Evolutionary conservation across 37 sponge, comb jelly and placozoan species (phyloP).

Genomic region (Aplysina aerophoba): DNA sequence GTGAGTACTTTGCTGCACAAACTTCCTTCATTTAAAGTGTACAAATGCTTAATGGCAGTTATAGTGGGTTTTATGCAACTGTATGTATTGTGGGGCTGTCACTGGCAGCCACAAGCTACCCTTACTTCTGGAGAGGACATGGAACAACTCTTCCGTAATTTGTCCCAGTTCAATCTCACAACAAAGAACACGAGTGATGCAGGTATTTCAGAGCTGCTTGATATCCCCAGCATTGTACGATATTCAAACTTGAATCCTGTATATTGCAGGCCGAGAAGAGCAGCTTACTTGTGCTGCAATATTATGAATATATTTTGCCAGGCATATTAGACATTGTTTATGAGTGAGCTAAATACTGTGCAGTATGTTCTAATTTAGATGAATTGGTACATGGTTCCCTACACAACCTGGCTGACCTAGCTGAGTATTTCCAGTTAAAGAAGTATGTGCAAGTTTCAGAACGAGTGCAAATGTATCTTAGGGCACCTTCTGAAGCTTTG

Average conservation of each 20-base stretch:
- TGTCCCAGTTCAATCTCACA: background rate
- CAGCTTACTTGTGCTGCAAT: slow-evolving; percentile 19
- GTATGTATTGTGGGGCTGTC: slow-evolving; percentile 15
- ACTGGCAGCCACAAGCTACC: slow-evolving; percentile 21
- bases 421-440: slow-evolving; percentile 12
- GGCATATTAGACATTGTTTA: background rate
- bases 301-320: background rate
- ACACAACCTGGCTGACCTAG: slow-evolving; percentile 12
- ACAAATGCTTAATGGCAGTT: background rate
- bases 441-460: slow-evolving; percentile 16
- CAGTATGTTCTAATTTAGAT: background rate
- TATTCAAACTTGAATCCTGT: background rate
- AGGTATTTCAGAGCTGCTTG: no score
- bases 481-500: background rate
- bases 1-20: background rate
- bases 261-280: slow-evolving; percentile 18
- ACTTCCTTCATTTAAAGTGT: background rate
- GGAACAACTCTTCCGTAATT: slow-evolving; percentile 8
- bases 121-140: background rate
- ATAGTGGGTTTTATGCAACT: background rate
- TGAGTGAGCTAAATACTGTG: background rate
- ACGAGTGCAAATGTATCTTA: slow-evolving; percentile 14
- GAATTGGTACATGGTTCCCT: slow-evolving; percentile 20
- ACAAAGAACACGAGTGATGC: no score
- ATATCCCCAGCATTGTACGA: background rate